A percentile compares a stretch with the other conserved stretches of the same genome.
Evolutionary conservation across 2,113 vertebrate species (phyloP).

Genomic region (Lycocorax pyrrhopterus): DNA sequence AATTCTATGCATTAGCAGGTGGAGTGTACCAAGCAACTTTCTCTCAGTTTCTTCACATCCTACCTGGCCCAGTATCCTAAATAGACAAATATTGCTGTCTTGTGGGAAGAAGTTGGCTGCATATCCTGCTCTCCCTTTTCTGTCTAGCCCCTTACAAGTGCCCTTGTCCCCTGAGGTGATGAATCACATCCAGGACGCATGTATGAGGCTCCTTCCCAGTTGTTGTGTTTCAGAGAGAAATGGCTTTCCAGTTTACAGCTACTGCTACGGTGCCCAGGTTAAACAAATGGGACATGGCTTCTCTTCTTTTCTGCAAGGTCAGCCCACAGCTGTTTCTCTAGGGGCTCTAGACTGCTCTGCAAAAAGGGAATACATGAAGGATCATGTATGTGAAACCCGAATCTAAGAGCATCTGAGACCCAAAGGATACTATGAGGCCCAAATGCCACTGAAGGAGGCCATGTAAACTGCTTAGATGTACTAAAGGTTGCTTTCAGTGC

Average conservation of each 20-base stretch:
- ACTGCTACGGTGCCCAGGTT: background rate
- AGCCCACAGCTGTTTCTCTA: background rate
- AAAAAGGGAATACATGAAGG: background rate
- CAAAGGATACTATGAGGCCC: background rate
- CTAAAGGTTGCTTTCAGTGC: background rate
- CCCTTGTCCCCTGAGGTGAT: background rate
- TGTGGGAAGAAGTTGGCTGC: background rate
- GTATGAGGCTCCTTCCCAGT: background rate
- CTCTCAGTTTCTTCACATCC: background rate
- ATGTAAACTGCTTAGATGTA: background rate
- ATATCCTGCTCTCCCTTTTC: background rate
- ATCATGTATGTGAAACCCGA: background rate
- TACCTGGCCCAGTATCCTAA: background rate
- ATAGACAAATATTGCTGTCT: background rate
- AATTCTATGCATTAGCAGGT: background rate
- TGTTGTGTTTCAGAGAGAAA: background rate
- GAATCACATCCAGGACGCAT: background rate
- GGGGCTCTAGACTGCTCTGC: background rate
- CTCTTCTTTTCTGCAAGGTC: background rate
- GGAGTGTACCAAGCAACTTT: background rate
- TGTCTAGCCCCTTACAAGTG: background rate
- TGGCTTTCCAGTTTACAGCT: background rate
- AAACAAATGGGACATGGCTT: background rate
- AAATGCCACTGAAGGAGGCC: background rate
- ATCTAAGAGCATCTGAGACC: background rate